Evolutionary conservation across 2,888 invertebrate genomes (phyloP).

Genomic region (Epistrophe eligans): DNA sequence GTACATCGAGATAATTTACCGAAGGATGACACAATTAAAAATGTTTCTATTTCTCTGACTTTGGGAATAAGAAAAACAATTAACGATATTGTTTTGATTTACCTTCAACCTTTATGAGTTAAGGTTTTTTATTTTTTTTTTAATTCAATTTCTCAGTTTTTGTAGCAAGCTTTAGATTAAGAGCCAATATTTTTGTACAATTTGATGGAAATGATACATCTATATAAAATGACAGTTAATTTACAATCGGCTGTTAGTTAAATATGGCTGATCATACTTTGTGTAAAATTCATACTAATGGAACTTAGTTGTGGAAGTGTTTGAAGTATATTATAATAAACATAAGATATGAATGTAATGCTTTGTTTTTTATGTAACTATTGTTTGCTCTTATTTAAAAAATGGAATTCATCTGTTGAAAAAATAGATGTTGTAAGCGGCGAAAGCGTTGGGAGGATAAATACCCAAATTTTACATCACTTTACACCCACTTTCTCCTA

Average conservation of each 20-base stretch:
- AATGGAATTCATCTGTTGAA: too few relatives aligned
- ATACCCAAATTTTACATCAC: too few relatives aligned
- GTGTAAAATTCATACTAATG: constrained; percentile 35
- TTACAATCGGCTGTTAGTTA: constrained; percentile 8
- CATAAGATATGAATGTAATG: not conserved
- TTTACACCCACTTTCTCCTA: too few relatives aligned
- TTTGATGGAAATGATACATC: constrained; percentile 32
- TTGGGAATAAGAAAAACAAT: constrained; percentile 2
- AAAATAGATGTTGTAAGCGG: too few relatives aligned
- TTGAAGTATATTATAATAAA: constrained; percentile 39
- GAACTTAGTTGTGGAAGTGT: constrained; percentile 32
- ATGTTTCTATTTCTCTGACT: constrained; percentile 37
- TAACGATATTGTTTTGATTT: not conserved
- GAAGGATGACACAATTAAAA: constrained; percentile 34
- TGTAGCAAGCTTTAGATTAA: constrained; percentile 8
- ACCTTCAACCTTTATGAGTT: not conserved
- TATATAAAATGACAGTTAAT: not conserved
- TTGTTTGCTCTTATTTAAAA: not conserved
- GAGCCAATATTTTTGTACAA: constrained; percentile 64
- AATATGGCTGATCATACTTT: constrained; percentile 26
- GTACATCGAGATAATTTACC: constrained; percentile 3
- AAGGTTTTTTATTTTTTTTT: not conserved
- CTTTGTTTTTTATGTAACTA: not conserved
- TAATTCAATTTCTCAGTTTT: not conserved
- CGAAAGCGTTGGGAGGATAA: too few relatives aligned